These are phyloP conservation scores for Odocoileus hemionus DNA, from an alignment of 2,113 vertebrate genomes.

Conservation along the genomic window DNA sequence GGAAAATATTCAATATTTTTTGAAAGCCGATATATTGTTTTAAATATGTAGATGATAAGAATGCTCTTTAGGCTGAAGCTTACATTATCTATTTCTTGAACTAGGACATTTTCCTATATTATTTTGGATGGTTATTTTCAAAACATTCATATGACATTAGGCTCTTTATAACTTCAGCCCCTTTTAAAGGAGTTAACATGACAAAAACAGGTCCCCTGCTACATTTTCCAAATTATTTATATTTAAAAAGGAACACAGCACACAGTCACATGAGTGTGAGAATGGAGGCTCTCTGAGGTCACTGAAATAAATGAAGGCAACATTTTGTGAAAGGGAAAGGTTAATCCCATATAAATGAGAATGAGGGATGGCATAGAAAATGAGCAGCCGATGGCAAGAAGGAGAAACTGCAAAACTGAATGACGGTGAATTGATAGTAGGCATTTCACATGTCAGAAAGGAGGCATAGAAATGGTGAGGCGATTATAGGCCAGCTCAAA, in stretches of 20 bases:
- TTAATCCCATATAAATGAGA: conserved; percentile 59
- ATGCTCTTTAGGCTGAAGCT: background rate
- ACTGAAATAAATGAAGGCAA: conserved; percentile 69
- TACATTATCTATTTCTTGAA: background rate
- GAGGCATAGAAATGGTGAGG: background rate
- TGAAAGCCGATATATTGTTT: background rate
- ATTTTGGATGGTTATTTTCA: background rate
- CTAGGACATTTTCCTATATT: background rate
- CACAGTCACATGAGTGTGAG: conserved; percentile 62
- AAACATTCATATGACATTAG: background rate
- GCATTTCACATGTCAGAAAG: conserved; percentile 59
- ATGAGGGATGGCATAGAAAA: conserved; percentile 47
- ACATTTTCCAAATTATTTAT: conserved; percentile 65
- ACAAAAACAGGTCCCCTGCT: background rate
- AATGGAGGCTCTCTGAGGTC: conserved; percentile 50
- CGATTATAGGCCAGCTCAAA: conserved; percentile 35
- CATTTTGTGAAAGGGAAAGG: conserved; percentile 58
- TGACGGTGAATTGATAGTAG: conserved; percentile 5
- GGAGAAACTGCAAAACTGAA: conserved; percentile 46
- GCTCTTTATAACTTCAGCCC: background rate
- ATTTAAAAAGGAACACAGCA: conserved; percentile 66
- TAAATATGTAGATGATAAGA: background rate
- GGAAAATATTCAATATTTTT: background rate
- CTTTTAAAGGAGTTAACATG: background rate
- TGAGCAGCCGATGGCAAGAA: conserved; percentile 36